Conservation (phyloP, 2,888 invertebrate species). For the Trilocha varians region DNA sequence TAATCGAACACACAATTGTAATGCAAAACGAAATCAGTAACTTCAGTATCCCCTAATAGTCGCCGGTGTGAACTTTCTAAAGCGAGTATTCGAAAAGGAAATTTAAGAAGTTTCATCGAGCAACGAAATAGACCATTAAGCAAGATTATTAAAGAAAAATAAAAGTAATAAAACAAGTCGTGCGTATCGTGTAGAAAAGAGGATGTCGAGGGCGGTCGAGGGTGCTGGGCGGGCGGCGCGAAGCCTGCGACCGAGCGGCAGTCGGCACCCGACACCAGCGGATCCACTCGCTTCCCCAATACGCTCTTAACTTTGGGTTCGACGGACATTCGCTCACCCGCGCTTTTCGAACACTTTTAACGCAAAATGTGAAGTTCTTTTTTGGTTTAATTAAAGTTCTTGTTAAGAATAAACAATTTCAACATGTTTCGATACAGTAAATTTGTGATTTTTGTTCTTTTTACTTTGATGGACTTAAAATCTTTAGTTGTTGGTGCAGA, state of each 20-base stretch:
- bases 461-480: constrained; percentile 21
- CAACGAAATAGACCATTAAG: constrained; percentile 59
- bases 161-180: constrained; percentile 65
- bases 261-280: constrained; percentile 39
- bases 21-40: background rate
- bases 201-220: constrained; percentile 29
- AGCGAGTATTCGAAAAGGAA: constrained; percentile 34
- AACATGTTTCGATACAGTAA: background rate
- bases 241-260: constrained; percentile 25
- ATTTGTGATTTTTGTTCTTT: constrained; percentile 30
- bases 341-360: constrained; percentile 10
- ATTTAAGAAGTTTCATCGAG: constrained; percentile 51
- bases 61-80: constrained; percentile 21
- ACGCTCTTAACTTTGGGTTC: constrained; percentile 23
- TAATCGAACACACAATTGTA: background rate
- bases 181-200: constrained; percentile 48
- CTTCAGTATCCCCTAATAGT: constrained; percentile 4
- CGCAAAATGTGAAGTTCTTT: constrained; percentile 27
- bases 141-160: constrained; percentile 67
- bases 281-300: constrained; percentile 15
- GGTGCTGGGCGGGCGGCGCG: constrained; percentile 38
- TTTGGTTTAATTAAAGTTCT: background rate
- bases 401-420: background rate
- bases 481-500: constrained; percentile 20
- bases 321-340: constrained; percentile 17